A percentile compares a stretch with the other conserved stretches of the same genome.
Evolutionary conservation across 2,797 vertebrate species (phyloP).

Genomic region (Tympanoctomys barrerae): DNA sequence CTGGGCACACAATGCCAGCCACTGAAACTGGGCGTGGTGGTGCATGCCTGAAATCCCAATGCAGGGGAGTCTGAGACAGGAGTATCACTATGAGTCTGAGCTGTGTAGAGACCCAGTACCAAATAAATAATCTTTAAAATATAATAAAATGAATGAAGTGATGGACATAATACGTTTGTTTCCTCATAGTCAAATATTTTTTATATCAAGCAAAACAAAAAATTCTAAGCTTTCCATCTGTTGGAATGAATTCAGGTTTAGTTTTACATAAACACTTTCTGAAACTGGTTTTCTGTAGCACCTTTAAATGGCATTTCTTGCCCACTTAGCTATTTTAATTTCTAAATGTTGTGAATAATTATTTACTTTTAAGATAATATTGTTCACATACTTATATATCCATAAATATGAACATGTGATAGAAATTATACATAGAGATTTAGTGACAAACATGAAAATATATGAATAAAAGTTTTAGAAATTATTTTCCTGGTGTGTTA

Average conservation of each 20-base stretch:
- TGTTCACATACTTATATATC: slow-evolving; percentile 38
- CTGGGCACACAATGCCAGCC: too few relatives aligned
- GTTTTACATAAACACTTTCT: slow-evolving; percentile 54
- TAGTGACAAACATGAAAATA: slow-evolving; percentile 60
- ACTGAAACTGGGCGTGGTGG: too few relatives aligned
- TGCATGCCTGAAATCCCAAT: too few relatives aligned
- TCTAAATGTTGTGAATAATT: slow-evolving; percentile 67
- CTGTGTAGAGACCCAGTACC: too few relatives aligned
- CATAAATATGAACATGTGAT: slow-evolving; percentile 41
- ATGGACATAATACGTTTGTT: not conserved
- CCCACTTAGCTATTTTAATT: slow-evolving; percentile 52
- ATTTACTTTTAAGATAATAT: slow-evolving; percentile 30
- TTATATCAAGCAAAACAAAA: slow-evolving; percentile 60
- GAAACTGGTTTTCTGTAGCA: slow-evolving; percentile 47
- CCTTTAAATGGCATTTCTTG: slow-evolving; percentile 48
- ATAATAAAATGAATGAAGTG: slow-evolving; percentile 30
- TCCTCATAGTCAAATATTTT: slow-evolving; percentile 57
- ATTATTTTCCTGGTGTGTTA: slow-evolving; percentile 55
- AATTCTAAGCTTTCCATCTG: slow-evolving; percentile 37
- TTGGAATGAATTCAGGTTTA: slow-evolving; percentile 59
- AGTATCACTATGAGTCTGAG: too few relatives aligned
- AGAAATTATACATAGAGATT: not conserved
- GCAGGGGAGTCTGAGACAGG: too few relatives aligned
- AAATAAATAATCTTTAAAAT: too few relatives aligned
- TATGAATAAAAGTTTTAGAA: slow-evolving; percentile 71